Evolutionary conservation across 1,140 invertebrate species (phyloP), one percentile per base, ranked within the genome.

Genomic region (Leptopilina clavipes): DNA sequence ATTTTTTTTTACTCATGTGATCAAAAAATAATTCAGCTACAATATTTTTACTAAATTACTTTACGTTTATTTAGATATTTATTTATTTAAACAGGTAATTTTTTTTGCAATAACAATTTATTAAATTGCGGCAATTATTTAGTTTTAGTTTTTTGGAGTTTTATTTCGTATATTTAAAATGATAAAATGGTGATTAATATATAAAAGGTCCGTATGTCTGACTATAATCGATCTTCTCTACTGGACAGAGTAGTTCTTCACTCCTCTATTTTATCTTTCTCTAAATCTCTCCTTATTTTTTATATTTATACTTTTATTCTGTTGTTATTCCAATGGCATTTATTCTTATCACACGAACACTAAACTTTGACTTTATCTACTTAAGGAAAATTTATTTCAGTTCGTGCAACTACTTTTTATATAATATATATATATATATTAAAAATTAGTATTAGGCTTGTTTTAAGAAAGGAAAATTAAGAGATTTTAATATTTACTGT

Each of bases 161-260:
- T 54, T 54, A 5, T 18, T 54, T 18, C 17, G 14, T 7, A 10
- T 40, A 40, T 40, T 40, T 40, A 9, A 40, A 40, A 40, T 40
- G 37, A 6, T 0, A 40, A 40, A 40, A 40, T 40, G 37, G 6
- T 0, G 37, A 45, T 14, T 14, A 45, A 44, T 44, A 44, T n/a
- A 54, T 8, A 22, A 3, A 10, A 9, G 10, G 12, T 65, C 6
- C 6, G 11, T 22, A 25, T 65, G 59, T 25, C 59, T 65, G 59
- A 31, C 59, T 12, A 65, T 25, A 65, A 65, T n/a, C 25, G 22
- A 65, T n/a, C 59, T 37, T 3, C n/a, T 65, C 59, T 37, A 65
- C 59, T 65, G 11, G 59, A 65, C 12, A 31, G n/a, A n/a, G 22
- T 31, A 65, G 22, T 65, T 65, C 22, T 65, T 65, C 12, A 31